Base-by-base conservation (phyloP, 35 echinoderm and acorn worm genomes). In the Diadema setosum region DNA sequence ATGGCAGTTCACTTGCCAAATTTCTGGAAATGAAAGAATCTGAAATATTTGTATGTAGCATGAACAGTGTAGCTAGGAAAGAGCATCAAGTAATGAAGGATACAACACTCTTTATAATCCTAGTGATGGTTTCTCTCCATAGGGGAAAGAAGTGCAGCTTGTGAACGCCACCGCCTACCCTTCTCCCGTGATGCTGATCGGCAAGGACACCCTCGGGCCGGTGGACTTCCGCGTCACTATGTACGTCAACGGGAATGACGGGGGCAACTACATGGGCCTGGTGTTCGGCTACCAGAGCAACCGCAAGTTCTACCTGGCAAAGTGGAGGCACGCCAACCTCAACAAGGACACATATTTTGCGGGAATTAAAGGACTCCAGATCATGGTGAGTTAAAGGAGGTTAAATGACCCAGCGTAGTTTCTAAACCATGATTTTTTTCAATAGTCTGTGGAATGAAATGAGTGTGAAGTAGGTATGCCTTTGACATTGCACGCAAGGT, bases 251-350 rank as follows among this genome's bases (percentile, higher is more conserved):
- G 76, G 60, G 17, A 69, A 97, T 30, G 90, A 39, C 35, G 91
- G 95, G 1, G 65, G 87, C 1, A 87, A 91, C 75, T 97, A 93
- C 36, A 97, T 97, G 17, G 95, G 95, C 2, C 88, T 97, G 45
- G 95, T 97, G 0, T 97, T 94, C 70, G 95, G 95, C 57, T 97
- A 97, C 56, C 95, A 97, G 34, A 94, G 91, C 39, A 93, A 91
- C 65, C 42, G 91, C 43, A 94, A 94, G 57, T 97, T 97, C 46
- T 97, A 94, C 39, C 81, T 97, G 18, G 95, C 93, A 5, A 93
- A 93, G 95, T 97, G 95, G 95, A 90, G 83, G 46, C 87, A 88
- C 45, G 52, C 49, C 8, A 97, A 97, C 59, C 29, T 74, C 2
- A 97, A 97, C 49, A 91, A 87, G 40, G 70, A 81, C 30, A 50